Evolutionary conservation across 2,888 invertebrate species (phyloP), one percentile per base, ranked within the genome.

Genomic region (Dryococelus australis): DNA sequence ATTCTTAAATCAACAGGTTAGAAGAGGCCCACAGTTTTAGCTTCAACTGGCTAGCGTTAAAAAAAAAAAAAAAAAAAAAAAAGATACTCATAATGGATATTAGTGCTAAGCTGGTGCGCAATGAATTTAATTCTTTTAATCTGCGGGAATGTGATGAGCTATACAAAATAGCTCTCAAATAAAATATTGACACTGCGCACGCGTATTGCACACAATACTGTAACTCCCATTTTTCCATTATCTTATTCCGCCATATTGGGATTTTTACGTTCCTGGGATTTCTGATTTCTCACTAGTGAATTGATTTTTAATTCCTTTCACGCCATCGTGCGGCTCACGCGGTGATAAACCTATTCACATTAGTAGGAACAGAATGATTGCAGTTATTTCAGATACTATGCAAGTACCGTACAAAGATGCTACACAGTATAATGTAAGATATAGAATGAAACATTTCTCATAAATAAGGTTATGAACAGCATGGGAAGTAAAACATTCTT

Each of bases 1-100:
- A 16, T 65, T 65, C 65, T 65, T 65, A 65, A 65, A 65, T 65
- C 65, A 65, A 65, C 65, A 65, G 65, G 65, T 65, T 9, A 24
- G 24, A 65, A 1, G 12, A n/a, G 8, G 16, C 8, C n/a, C n/a
- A 65, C 65, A 10, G 8, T 16, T 65, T 65, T 3, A 65, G n/a
- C 20, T 20, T 24, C 20, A 0, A 16, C 20, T 24, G 12, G 47
- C 2, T 65, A 8, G 65, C 16, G n/a, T 16, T 65, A 65, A 65
- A 65, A 65, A 65, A n/a, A n/a, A n/a, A n/a, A n/a, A n/a, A n/a
- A n/a, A n/a, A n/a, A 65, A 65, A 65, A 65, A 65, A 65, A 65
- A 65, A 16, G n/a, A 65, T 24, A 65, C 65, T 65, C 65, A 24
- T 65, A 65, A 65, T 65, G 65, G 6, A 3, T 65, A 65, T 65